Conservation (phyloP, 2,888 invertebrate genomes). For the Trachelus tabidus region DNA sequence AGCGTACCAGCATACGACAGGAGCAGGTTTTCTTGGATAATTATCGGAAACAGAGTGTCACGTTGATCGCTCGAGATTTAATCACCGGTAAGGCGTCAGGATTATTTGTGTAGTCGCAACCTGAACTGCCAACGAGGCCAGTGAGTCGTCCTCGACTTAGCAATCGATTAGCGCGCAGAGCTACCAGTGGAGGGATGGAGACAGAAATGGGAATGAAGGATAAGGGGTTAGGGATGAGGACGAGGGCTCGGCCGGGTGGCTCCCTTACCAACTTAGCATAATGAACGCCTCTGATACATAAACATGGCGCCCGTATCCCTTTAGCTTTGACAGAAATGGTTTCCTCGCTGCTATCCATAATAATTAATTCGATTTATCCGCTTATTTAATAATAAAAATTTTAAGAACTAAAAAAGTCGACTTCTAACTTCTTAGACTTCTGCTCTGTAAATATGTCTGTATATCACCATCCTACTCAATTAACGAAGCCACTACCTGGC, state of each 20-base stretch:
- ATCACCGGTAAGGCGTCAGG: constrained; percentile 21
- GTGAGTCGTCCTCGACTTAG: constrained; percentile 30
- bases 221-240: not conserved
- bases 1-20: not conserved
- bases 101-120: constrained; percentile 8
- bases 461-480: not conserved
- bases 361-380: not conserved
- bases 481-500: not conserved
- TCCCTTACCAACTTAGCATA: constrained; percentile 34
- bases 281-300: constrained; percentile 36
- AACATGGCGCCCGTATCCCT: constrained; percentile 29
- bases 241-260: constrained; percentile 7
- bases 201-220: not conserved
- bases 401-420: not conserved
- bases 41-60: not conserved
- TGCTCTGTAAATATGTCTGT: not conserved
- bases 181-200: not conserved
- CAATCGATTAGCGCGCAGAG: constrained; percentile 37
- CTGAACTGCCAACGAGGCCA: not conserved
- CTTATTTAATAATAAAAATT: not conserved
- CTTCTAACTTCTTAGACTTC: not conserved
- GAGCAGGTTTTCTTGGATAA: not conserved
- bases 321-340: constrained; percentile 11
- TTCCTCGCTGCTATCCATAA: not conserved
- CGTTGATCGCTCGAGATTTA: constrained; percentile 35